These are phyloP conservation scores for Callospermophilus lateralis DNA, from an alignment of 2,113 vertebrate genomes.

Conservation along the genomic window DNA sequence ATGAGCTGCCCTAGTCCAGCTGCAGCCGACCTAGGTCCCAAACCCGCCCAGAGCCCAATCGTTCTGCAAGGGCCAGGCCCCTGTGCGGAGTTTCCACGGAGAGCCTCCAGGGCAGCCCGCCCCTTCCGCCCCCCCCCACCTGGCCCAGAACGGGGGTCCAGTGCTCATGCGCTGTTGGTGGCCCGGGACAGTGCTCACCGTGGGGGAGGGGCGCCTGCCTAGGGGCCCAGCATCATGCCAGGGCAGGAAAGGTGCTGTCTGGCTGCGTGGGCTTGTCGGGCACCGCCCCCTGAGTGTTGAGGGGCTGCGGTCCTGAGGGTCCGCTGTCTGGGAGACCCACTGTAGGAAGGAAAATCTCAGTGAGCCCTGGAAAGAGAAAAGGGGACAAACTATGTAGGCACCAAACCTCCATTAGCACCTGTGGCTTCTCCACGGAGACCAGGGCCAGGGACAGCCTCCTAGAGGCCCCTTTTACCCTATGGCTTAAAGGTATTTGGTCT, in stretches of 20 bases:
- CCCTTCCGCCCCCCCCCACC: no score
- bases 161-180: background rate
- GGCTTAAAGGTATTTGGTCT: no score
- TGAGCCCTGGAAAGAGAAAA: background rate
- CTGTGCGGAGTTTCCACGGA: background rate
- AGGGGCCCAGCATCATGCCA: background rate
- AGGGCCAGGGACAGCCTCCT: no score
- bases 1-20: conserved; percentile 42
- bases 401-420: no score
- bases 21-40: background rate
- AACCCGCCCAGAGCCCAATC: conserved; percentile 9
- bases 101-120: background rate
- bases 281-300: background rate
- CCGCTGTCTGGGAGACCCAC: background rate
- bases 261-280: background rate
- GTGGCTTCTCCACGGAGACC: no score
- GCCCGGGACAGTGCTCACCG: no score
- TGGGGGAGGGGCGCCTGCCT: conserved; percentile 64
- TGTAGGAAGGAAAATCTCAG: background rate
- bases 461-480: no score
- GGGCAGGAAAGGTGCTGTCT: background rate
- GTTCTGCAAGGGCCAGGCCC: background rate
- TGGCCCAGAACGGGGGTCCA: background rate
- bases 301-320: background rate
- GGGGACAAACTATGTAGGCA: background rate